Conservation (phyloP, 2,888 invertebrate species). For the Pherbina coryleti region DNA sequence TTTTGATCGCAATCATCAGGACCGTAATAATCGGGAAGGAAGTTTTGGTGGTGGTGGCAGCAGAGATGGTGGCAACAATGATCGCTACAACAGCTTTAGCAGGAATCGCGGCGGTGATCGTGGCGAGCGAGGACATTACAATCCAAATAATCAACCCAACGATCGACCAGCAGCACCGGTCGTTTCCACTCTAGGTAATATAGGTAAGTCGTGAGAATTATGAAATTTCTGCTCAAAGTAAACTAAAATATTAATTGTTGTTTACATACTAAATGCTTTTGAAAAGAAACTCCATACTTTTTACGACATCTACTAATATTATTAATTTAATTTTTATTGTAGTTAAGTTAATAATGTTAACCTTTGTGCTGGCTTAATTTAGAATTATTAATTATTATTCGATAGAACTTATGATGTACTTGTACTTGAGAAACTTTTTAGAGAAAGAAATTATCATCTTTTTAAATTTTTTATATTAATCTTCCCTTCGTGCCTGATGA, state of each 20-base stretch:
- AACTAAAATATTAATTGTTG: neutral
- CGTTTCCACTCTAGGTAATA: conserved; percentile 54
- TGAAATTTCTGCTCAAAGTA: conserved; percentile 22
- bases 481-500: no score
- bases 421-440: no score
- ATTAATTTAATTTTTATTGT: no score
- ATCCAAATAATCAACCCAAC: conserved; percentile 57
- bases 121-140: conserved; percentile 58
- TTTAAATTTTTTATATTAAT: no score
- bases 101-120: conserved; percentile 67
- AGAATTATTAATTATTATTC: neutral
- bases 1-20: conserved; percentile 65
- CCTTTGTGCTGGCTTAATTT: neutral
- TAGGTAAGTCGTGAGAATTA: conserved; percentile 44
- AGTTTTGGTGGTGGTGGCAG: conserved; percentile 68
- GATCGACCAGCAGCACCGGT: conserved; percentile 54
- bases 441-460: no score
- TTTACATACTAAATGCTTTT: conserved; percentile 2
- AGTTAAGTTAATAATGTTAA: neutral
- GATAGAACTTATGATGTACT: no score
- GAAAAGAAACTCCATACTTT: conserved; percentile 37
- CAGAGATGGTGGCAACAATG: conserved; percentile 65
- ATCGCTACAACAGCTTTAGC: conserved; percentile 69
- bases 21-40: conserved; percentile 64
- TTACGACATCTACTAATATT: neutral